Base-by-base conservation (phyloP, 2,797 vertebrate genomes). In the Melanotaenia maccullochi region DNA sequence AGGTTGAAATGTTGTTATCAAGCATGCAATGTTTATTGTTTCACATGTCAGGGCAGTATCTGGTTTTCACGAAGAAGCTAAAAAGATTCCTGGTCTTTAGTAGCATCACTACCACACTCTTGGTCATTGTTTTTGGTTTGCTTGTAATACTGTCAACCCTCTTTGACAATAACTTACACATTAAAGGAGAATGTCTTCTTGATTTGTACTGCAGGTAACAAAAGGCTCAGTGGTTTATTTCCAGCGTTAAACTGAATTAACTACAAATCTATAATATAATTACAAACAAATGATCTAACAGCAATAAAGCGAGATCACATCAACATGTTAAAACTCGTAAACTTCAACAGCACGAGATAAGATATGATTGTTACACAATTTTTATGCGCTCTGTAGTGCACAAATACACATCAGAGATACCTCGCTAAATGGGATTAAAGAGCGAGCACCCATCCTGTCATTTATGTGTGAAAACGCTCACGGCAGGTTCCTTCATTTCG, bases 401-500 rank as follows among this genome's bases (percentile, higher is more conserved):
- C 61, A 35, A 71, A 52, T 2, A 40, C 28, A 70, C 44, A 32
- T 44, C 65, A 47, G 30, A n/a, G 18, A 20, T 69, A 58, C 61
- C 33, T 18, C 24, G 24, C 54, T 47, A 44, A 68, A 22, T 32
- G 24, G 47, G 18, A 30, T 61, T 68, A 66, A 73, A 56, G 32
- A 5, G 32, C 47, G 9, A 56, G 60, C 60, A 60, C 22, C 30
- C 32, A 28, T 60, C 57, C 40, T 62, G 66, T 38, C 54, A 65
- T 65, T 20, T 64, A 22, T 28, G 33, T 56, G 32, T 9, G 3
- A 36, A 13, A 40, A 59, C 56, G 44, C 13, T 40, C 24, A 9
- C n/a, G 24, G 20, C 65, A 65, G 44, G 52, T 70, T 70, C 60
- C 65, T 63, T 67, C 59, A 47, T 61, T 77, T 74, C 67, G 65